Base-by-base conservation (phyloP, 1,140 invertebrate genomes). In the Penaeus indicus region DNA sequence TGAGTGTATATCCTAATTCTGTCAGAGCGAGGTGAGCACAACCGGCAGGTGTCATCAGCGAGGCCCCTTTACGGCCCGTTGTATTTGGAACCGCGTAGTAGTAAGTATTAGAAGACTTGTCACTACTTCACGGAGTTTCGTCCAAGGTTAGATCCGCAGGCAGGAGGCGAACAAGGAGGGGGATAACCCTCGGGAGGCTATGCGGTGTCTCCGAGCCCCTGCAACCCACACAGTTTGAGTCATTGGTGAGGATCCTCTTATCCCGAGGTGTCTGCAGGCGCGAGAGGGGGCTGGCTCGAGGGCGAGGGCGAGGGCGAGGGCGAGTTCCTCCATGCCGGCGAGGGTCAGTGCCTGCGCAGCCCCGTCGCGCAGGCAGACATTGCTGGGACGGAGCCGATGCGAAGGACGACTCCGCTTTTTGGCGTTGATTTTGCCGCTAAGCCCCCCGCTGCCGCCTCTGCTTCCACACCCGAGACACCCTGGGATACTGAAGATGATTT, bases 31-130 rank as follows among this genome's bases (percentile, higher is more conserved):
- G 54, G 54, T 54, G 54, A 54, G 54, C 54, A 54, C 54, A 54
- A 54, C 54, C 54, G 54, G 54, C 54, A 54, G 54, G 54, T 54
- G 54, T 54, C 54, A 54, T 54, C 54, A 16, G 54, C 54, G 54
- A 54, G 54, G 54, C 5, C 54, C 54, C 7, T 54, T 54, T 54
- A 54, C 54, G 54, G 54, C 22, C 3, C 42, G 11, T 42, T 83
- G 81, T 42, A 62, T 22, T 22, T 67, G 60, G 81, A 64, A 83
- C 61, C 63, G 62, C 81, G 81, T 83, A 83, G 81, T 83, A 83
- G 81, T 83, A 83, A 83, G 42, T 83, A 82, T 82, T 82, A 82
- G 79, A 82, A 82, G 79, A 82, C 79, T 82, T 62, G 60, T 63
- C 22, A 82, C 54, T 62, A 61, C 62, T 82, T 42, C 79, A 82